Evolutionary conservation across 2,888 invertebrate genomes (phyloP), one percentile per base, ranked within the genome.

Genomic region (Ferrisia virgata): DNA sequence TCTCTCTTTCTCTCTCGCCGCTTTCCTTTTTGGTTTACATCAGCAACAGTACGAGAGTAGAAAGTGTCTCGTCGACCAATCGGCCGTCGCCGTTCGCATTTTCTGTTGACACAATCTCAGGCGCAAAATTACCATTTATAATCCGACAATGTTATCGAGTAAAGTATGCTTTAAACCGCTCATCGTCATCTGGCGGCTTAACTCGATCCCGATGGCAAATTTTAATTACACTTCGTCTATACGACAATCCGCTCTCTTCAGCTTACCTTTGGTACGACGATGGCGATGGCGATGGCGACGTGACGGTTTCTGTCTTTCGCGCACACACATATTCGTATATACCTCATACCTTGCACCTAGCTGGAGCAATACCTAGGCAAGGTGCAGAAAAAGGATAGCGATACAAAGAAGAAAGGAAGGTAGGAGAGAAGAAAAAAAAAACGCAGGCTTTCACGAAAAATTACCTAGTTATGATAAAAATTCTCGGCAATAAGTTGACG

Each of bases 391-490:
- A n/a, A n/a, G n/a, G n/a, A n/a, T n/a, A n/a, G n/a, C n/a, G n/a
- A n/a, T n/a, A n/a, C n/a, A n/a, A n/a, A n/a, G n/a, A n/a, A n/a
- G n/a, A n/a, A n/a, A n/a, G n/a, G n/a, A n/a, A n/a, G n/a, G n/a
- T n/a, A n/a, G n/a, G n/a, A n/a, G n/a, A n/a, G n/a, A n/a, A n/a
- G n/a, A n/a, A n/a, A n/a, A n/a, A n/a, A n/a, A n/a, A n/a, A n/a
- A n/a, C 18, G 53, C 53, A n/a, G 47, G 47, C 47, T 47, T 64
- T 25, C 28, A 28, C 28, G 58, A 64, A 64, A 64, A 64, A 64
- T 64, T 64, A 64, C 58, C 28, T 28, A 64, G 58, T 64, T 64
- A 64, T 64, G 58, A 64, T 64, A 64, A 64, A 64, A 64, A 64
- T 64, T 64, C 58, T 28, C 28, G 58, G 58, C 58, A 64, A 64